Evolutionary conservation across 2,888 invertebrate genomes (phyloP), one percentile per base, ranked within the genome.

Genomic region (Iselma pallidipennis): DNA sequence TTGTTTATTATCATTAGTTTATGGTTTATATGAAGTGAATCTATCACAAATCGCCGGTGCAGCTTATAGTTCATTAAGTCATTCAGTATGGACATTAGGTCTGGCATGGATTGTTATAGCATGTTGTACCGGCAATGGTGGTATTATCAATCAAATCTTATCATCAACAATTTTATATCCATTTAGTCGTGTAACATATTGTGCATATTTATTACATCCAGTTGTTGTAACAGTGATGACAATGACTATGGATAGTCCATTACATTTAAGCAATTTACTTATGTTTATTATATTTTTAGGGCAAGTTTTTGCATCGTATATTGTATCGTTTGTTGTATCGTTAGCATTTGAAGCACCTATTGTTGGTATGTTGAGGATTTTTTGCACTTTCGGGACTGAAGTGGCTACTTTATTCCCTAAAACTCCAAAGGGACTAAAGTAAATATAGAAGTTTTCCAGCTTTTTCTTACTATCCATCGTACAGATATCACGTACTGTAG

Each of bases 121-220:
- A 5, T 94, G 94, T 77, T 90, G 91, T 25, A 91, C 92, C 2
- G 94, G 94, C 52, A 87, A 93, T 75, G 93, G 93, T 81, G 93
- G 87, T 28, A 86, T 88, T 80, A 86, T 92, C 45, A 89, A 90
- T 54, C 84, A 85, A 31, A 82, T 94, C 73, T 84, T 94, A 12
- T 90, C 93, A 1, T 87, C 91, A 26, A 89, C 92, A 7, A 85
- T 90, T 63, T 83, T 94, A 58, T 94, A 94, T 82, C 94, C 94
- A 59, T 90, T 94, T 82, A 94, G 93, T 56, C 85, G 94, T 69
- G 91, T 94, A 14, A 94, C 94, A 49, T 94, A 94, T 81, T 94
- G 94, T 80, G 91, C 93, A 0, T 94, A 94, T 80, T 84, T 94
- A 65, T 87, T 94, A 63, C 94, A 94, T 81, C 94, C 94, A 0